A percentile compares a stretch with the other conserved stretches of the same genome.
Evolutionary conservation across 2,797 vertebrate genomes (phyloP).

Genomic region (Chelmon rostratus): DNA sequence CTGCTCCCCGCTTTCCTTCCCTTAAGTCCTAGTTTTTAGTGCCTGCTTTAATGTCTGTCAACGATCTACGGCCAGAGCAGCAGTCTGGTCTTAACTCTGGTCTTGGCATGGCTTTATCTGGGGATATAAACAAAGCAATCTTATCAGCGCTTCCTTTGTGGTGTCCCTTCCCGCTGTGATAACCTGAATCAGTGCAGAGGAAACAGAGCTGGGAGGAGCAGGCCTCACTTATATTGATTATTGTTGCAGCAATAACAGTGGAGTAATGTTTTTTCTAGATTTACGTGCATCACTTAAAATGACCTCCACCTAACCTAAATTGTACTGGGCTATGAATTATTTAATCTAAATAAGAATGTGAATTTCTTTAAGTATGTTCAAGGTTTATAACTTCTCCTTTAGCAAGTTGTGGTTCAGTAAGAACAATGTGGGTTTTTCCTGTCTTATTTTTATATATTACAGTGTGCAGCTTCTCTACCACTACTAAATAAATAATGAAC

Average conservation of each 20-base stretch:
- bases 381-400: neutral
- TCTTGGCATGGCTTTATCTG: conserved; percentile 72
- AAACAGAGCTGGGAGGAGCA: conserved; percentile 42
- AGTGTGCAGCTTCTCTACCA: neutral
- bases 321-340: neutral
- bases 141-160: conserved; percentile 83
- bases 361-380: neutral
- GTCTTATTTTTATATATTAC: neutral
- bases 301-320: neutral
- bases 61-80: conserved; percentile 62
- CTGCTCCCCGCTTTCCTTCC: conserved; percentile 48
- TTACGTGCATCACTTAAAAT: neutral
- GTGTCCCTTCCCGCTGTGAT: conserved; percentile 65
- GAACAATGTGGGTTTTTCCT: neutral
- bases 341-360: neutral
- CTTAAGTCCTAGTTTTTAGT: conserved; percentile 59
- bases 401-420: neutral
- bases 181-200: conserved; percentile 61
- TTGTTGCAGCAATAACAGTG: conserved; percentile 18
- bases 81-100: conserved; percentile 65
- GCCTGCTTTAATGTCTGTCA: conserved; percentile 78
- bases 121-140: conserved; percentile 79
- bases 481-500: neutral
- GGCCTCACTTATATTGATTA: conserved; percentile 41
- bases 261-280: neutral